phyloP scores from a whole-genome alignment of 2,797 vertebrate genomes.

The Poecile montanus region DNA sequence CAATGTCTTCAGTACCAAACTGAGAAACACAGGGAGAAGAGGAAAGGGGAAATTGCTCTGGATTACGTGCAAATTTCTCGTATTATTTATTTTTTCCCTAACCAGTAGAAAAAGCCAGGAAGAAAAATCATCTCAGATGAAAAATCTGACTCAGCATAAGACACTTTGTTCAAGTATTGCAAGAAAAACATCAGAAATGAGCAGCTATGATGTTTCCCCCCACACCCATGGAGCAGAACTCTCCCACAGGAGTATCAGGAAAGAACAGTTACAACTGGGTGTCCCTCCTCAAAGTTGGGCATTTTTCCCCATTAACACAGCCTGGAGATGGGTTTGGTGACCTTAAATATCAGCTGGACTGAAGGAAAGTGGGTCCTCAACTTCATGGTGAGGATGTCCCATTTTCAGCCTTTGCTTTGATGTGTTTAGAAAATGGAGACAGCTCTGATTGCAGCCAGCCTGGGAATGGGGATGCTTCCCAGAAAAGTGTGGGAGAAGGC shows the following conservation, averaged over 20 bases:
- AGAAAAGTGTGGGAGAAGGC: neutral
- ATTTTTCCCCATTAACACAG: neutral
- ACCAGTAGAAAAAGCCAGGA: neutral
- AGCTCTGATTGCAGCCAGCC: neutral
- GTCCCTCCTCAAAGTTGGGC: rapidly evolving
- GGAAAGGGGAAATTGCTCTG: neutral
- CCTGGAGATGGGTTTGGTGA: neutral
- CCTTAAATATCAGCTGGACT: neutral
- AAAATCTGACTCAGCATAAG: neutral
- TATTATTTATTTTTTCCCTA: neutral
- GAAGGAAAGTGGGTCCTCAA: neutral
- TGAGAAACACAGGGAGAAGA: neutral
- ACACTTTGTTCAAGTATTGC: neutral
- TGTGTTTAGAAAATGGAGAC: neutral
- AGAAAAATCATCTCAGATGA: neutral
- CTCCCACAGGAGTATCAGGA: neutral
- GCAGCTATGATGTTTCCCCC: neutral
- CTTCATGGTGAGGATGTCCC: neutral
- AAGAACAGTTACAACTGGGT: neutral
- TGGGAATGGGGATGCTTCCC: neutral
- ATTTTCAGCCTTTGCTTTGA: neutral
- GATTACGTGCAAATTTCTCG: rapidly evolving
- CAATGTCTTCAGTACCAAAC: neutral
- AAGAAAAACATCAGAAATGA: neutral
- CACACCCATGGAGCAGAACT: rapidly evolving